Conservation (phyloP, 2,888 invertebrate species). For the Lasioglossum vierecki region DNA sequence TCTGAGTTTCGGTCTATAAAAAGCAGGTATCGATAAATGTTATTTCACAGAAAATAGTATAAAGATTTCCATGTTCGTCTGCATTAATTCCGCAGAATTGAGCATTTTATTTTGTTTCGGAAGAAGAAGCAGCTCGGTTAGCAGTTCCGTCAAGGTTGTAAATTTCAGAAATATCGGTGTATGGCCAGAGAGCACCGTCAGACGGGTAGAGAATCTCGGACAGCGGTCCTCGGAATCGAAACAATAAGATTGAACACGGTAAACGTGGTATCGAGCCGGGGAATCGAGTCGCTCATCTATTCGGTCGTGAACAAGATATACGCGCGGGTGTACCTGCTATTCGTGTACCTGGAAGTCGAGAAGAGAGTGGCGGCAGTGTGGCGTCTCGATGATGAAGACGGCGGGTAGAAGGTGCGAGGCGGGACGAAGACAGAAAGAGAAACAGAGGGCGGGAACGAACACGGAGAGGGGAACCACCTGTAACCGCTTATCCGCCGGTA, state of each 20-base stretch:
- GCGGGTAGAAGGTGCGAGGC: slow-evolving; percentile 10
- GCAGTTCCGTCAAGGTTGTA: background rate
- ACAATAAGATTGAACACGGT: slow-evolving; percentile 7
- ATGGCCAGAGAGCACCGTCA: background rate
- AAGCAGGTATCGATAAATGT: no score
- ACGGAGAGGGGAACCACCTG: slow-evolving; percentile 64
- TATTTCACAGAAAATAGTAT: no score
- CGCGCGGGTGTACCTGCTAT: background rate
- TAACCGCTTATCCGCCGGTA: slow-evolving; percentile 67
- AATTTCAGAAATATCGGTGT: background rate
- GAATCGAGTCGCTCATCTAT: slow-evolving; percentile 8
- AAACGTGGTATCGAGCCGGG: slow-evolving; percentile 12
- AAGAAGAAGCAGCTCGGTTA: background rate
- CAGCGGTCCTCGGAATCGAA: background rate
- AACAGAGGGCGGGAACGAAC: slow-evolving; percentile 27
- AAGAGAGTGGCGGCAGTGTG: slow-evolving; percentile 5
- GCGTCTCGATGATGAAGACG: slow-evolving; percentile 34
- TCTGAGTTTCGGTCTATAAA: no score
- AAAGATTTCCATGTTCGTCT: no score
- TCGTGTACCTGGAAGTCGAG: slow-evolving; percentile 27
- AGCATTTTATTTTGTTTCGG: background rate
- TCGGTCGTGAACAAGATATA: background rate
- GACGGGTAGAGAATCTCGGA: background rate
- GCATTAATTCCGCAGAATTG: no score
- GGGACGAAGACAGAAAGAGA: slow-evolving; percentile 24